Percentiles rank a stretch among this genome's conserved stretches.
Evolutionary conservation across 1,140 invertebrate species (phyloP).

Genomic region (Liolophura sinensis): DNA sequence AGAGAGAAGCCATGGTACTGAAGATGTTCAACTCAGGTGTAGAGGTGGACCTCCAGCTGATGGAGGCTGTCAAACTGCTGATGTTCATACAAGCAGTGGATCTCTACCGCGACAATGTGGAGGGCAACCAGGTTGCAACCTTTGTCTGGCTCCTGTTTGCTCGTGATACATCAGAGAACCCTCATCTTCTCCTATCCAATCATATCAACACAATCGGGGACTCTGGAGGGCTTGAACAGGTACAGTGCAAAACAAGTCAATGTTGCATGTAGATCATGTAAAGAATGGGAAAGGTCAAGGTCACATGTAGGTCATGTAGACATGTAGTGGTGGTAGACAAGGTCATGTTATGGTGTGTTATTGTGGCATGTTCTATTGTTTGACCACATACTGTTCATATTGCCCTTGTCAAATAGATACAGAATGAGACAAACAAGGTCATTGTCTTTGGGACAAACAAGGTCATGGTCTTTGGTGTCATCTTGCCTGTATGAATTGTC

Average conservation of each 20-base stretch:
- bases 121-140: constrained; percentile 56
- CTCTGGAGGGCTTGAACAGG: constrained; percentile 60
- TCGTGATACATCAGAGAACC: constrained; percentile 57
- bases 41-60: constrained; percentile 56
- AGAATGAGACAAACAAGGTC: no score
- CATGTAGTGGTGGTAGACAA: no score
- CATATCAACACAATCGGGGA: constrained; percentile 61
- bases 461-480: no score
- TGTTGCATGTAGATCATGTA: not conserved
- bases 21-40: constrained; percentile 57
- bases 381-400: no score
- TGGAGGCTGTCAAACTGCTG: constrained; percentile 64
- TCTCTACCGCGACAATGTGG: constrained; percentile 43
- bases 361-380: no score
- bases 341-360: no score
- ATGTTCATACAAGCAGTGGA: constrained; percentile 59
- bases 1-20: constrained; percentile 47
- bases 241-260: constrained; percentile 21
- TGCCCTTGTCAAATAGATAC: no score
- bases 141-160: constrained; percentile 63
- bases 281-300: no score
- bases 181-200: constrained; percentile 58
- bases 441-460: no score
- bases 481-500: no score
- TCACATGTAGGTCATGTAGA: no score